Conservation (phyloP, 2,797 vertebrate species). For the Coregonus ussuriensis region DNA sequence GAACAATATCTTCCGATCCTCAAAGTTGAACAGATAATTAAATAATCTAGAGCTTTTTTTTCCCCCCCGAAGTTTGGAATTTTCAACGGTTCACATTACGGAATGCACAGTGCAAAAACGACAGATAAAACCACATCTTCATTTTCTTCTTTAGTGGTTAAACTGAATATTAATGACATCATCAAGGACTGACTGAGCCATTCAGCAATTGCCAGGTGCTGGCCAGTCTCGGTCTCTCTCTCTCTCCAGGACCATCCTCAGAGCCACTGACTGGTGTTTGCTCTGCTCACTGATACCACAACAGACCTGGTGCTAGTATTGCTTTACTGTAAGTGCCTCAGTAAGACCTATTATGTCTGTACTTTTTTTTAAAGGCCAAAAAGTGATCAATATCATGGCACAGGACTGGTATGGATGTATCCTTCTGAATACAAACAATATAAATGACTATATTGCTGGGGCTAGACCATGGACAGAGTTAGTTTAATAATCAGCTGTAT, state of each 20-base stretch:
- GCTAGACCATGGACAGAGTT: background rate
- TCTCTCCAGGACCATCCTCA: slow-evolving; percentile 19
- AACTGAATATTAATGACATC: slow-evolving; percentile 55
- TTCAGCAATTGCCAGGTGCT: background rate
- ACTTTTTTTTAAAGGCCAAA: background rate
- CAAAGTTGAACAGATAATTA: slow-evolving; percentile 50
- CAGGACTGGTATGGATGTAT: background rate
- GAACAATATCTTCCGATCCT: slow-evolving; percentile 54
- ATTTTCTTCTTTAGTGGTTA: slow-evolving; percentile 68
- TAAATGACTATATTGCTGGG: background rate
- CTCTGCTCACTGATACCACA: background rate
- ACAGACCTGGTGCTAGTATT: background rate
- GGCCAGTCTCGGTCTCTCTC: background rate
- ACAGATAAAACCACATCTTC: slow-evolving; percentile 50
- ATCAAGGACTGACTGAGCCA: slow-evolving; percentile 30
- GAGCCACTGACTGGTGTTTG: background rate
- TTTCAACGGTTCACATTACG: slow-evolving; percentile 81
- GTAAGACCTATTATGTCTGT: background rate
- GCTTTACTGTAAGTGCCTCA: background rate
- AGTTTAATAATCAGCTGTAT: slow-evolving; percentile 76
- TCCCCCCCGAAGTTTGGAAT: slow-evolving; percentile 74
- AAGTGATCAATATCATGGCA: background rate
- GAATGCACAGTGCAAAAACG: slow-evolving; percentile 82
- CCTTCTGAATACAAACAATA: background rate
- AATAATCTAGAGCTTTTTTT: slow-evolving; percentile 57